These are phyloP conservation scores for Cosmia pyralina DNA, from an alignment of 2,888 invertebrate species.

Conservation along the genomic window DNA sequence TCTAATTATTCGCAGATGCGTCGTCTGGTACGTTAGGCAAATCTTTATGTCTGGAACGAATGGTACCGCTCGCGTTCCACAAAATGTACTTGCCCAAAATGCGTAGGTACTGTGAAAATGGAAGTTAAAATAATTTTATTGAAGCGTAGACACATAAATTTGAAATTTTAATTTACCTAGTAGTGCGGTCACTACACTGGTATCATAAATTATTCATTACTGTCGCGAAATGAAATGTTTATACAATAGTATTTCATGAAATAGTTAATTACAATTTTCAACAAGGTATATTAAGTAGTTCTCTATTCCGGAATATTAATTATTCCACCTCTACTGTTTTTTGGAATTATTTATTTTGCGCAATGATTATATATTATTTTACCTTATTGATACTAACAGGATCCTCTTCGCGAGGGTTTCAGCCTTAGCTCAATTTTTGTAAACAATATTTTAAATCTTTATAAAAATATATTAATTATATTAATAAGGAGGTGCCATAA, in stretches of 20 bases:
- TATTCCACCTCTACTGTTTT: background rate
- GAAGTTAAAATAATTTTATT: slow-evolving; percentile 7
- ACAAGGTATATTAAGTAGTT: background rate
- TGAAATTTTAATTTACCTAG: slow-evolving; percentile 26
- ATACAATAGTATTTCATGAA: slow-evolving; percentile 18
- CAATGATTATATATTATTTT: background rate
- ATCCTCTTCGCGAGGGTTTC: too few relatives aligned
- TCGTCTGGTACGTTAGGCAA: slow-evolving; percentile 5
- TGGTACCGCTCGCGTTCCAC: background rate
- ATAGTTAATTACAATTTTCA: slow-evolving; percentile 14
- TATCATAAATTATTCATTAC: slow-evolving; percentile 36
- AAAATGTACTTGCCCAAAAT: slow-evolving; percentile 2
- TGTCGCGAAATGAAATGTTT: slow-evolving; percentile 24
- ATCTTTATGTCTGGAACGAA: slow-evolving; percentile 25
- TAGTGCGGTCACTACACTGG: slow-evolving; percentile 17
- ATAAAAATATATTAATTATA: background rate
- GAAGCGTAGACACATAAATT: slow-evolving; percentile 10
- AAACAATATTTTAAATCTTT: background rate
- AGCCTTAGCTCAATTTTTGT: background rate
- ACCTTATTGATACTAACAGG: background rate
- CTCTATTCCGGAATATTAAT: slow-evolving; percentile 8
- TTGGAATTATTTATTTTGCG: background rate
- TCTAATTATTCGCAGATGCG: slow-evolving; percentile 28
- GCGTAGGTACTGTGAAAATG: background rate
- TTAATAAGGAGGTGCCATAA: background rate